These are phyloP conservation scores for Blastobasis lacticolella DNA, from an alignment of 2,888 invertebrate species.

Conservation along the genomic window DNA sequence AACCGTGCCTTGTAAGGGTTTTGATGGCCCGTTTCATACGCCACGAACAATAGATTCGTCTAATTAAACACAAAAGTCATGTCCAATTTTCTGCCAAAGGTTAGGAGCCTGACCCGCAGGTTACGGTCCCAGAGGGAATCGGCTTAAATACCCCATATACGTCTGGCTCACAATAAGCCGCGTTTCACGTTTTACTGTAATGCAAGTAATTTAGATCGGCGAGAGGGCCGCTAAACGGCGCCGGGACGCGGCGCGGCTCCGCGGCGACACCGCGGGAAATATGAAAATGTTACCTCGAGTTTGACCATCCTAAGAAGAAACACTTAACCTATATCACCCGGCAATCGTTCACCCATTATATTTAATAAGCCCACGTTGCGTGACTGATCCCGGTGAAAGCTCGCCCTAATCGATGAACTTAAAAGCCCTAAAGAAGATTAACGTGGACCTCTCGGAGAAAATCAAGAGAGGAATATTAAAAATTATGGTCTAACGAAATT, in stretches of 20 bases:
- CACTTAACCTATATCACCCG: slow-evolving; percentile 13
- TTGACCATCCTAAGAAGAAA: slow-evolving; percentile 10
- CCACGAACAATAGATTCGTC: slow-evolving; percentile 23
- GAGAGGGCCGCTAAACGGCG: background rate
- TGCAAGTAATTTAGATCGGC: slow-evolving; percentile 43
- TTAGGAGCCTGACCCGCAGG: slow-evolving; percentile 35
- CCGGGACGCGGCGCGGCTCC: background rate
- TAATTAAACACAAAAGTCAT: slow-evolving; percentile 41
- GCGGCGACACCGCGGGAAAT: slow-evolving; percentile 1
- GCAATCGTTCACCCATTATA: slow-evolving; percentile 25
- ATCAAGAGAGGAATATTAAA: slow-evolving; percentile 45
- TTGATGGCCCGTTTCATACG: slow-evolving; percentile 7
- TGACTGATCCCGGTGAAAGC: slow-evolving; percentile 57
- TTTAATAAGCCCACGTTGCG: slow-evolving; percentile 37
- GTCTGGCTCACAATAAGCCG: slow-evolving; percentile 45
- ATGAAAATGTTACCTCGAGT: slow-evolving; percentile 9
- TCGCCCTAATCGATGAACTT: slow-evolving; percentile 44
- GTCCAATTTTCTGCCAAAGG: slow-evolving; percentile 42
- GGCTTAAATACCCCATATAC: slow-evolving; percentile 45
- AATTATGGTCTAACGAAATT: slow-evolving; percentile 40
- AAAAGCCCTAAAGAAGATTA: slow-evolving; percentile 44
- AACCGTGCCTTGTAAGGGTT: slow-evolving; percentile 7
- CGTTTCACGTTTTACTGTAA: slow-evolving; percentile 47
- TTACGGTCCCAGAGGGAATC: slow-evolving; percentile 33
- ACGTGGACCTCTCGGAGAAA: slow-evolving; percentile 23